Evolutionary conservation across 1,140 invertebrate genomes (phyloP).

Genomic region (Penaeus japonicus): DNA sequence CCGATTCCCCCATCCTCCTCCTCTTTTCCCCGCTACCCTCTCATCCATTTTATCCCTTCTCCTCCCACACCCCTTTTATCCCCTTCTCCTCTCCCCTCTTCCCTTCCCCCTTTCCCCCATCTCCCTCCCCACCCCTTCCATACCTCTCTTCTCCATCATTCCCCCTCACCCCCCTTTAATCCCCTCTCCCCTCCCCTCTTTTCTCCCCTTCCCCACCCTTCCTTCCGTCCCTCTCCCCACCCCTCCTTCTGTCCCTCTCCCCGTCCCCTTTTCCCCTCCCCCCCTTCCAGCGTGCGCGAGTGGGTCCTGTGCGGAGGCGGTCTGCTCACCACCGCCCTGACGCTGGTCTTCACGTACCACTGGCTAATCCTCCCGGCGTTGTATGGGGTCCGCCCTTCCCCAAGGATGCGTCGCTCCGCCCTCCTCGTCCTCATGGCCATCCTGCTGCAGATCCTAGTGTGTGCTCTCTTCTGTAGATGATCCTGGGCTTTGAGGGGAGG

Average conservation of each 20-base stretch:
- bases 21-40: too few relatives aligned
- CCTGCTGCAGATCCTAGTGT: constrained; percentile 28
- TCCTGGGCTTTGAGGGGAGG: neutral
- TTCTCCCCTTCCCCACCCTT: too few relatives aligned
- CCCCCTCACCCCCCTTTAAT: too few relatives aligned
- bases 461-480: constrained; percentile 33
- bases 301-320: constrained; percentile 40
- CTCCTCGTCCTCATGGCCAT: constrained; percentile 10
- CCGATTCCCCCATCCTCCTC: too few relatives aligned
- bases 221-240: too few relatives aligned
- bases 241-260: neutral
- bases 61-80: too few relatives aligned
- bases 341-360: constrained; percentile 37
- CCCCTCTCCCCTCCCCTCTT: too few relatives aligned
- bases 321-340: constrained; percentile 24
- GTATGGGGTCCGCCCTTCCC: neutral
- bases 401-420: constrained; percentile 41
- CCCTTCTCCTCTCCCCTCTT: too few relatives aligned
- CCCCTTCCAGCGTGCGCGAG: constrained; percentile 17
- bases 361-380: constrained; percentile 35
- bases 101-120: too few relatives aligned
- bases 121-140: too few relatives aligned
- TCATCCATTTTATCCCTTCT: too few relatives aligned
- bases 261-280: neutral
- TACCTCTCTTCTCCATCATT: too few relatives aligned